These are phyloP conservation scores for Platycercus adscitus DNA, from an alignment of 2,113 vertebrate species.

Conservation along the genomic window DNA sequence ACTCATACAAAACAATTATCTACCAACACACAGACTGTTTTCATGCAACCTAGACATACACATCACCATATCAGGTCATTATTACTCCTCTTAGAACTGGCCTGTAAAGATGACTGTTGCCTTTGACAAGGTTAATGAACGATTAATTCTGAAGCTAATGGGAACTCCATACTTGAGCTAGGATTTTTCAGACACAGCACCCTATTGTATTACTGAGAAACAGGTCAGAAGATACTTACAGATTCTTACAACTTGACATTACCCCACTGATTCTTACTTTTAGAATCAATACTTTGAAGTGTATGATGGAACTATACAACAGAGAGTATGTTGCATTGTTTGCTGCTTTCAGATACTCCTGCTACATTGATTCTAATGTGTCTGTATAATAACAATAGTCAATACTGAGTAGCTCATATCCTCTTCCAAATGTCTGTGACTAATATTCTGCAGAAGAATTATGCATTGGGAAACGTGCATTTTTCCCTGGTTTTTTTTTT, in stretches of 20 bases:
- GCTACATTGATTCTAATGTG: not conserved
- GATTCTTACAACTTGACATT: not conserved
- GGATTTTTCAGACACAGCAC: not conserved
- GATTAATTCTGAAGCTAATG: not conserved
- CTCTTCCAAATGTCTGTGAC: not conserved
- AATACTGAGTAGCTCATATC: not conserved
- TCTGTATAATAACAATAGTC: not conserved
- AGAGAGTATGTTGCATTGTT: not conserved
- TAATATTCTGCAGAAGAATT: not conserved
- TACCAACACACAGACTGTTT: constrained; percentile 21
- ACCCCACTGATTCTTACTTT: not conserved
- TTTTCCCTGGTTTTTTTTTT: not conserved
- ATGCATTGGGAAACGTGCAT: not conserved
- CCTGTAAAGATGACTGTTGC: not conserved
- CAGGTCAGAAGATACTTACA: not conserved
- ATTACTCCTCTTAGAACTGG: not conserved
- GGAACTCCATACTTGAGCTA: not conserved
- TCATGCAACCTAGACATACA: not conserved
- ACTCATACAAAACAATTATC: constrained; percentile 53
- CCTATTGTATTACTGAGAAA: not conserved
- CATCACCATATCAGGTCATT: constrained; percentile 16
- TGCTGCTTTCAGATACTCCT: not conserved
- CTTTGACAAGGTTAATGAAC: constrained; percentile 49
- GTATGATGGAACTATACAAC: not conserved
- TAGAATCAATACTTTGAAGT: not conserved